Evolutionary conservation across 2,797 vertebrate species (phyloP), one percentile per base, ranked within the genome.

Genomic region (Manis javanica): DNA sequence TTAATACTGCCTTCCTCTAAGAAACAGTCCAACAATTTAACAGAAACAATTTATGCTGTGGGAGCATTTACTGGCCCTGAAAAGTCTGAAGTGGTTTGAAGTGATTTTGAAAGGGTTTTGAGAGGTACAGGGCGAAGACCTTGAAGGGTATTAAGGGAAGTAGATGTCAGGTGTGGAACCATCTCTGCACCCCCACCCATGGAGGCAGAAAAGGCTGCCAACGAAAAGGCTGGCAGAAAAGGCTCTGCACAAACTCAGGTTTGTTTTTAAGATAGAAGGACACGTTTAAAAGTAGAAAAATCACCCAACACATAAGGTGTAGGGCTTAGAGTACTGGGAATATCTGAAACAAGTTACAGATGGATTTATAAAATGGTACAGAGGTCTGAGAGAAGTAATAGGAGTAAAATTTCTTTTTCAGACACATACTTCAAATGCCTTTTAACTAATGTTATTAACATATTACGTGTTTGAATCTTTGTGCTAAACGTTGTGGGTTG

Each of bases 1-100:
- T 86, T 90, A 94, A 87, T 91, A 75, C 46, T 49, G 15, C 84
- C 55, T 78, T 87, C 64, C 51, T 24, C 57, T 34, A 51, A 94
- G 72, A 94, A 71, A 86, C 29, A n/a, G 26, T 23, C 15, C 29
- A 68, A 85, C 55, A 29, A 18, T 81, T 53, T 53, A 66, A 96
- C 55, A 37, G 75, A 26, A 89, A 66, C 49, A 82, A 19, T n/a
- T 66, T 53, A 68, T 10, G 24, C 59, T 31, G 15, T 8, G 16
- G 72, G 89, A 93, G 53, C 49, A 13, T 79, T 79, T 77, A 63
- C 86, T 57, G 63, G 34, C 31, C 92, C 61, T 63, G 15, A 55
- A 82, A 75, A 64, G 46, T 61, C 82, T 29, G 16, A 57, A 26
- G 55, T 34, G 42, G 42, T 75, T 69, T 16, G 21, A 57, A 51